Evolutionary conservation across 2,113 vertebrate species (phyloP).

Genomic region (Crotalus viridis): DNA sequence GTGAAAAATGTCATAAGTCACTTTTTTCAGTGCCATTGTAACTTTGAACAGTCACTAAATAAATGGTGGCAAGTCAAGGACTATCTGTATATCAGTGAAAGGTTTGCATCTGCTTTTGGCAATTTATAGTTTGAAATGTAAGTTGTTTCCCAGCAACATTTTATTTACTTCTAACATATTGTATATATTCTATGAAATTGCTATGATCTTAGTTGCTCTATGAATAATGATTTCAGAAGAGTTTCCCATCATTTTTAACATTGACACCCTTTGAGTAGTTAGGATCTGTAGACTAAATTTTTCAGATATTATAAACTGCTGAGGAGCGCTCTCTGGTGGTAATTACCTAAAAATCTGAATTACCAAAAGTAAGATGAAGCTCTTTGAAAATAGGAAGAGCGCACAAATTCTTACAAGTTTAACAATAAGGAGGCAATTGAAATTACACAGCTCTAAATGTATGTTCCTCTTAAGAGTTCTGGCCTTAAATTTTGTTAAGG

Average conservation of each 20-base stretch:
- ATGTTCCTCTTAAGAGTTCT: neutral
- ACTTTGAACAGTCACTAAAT: neutral
- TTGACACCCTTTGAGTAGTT: neutral
- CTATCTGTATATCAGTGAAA: neutral
- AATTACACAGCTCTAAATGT: neutral
- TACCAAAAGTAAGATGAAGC: neutral
- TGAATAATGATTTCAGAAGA: neutral
- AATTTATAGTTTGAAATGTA: neutral
- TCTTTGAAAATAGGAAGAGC: neutral
- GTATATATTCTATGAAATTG: neutral
- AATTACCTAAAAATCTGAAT: neutral
- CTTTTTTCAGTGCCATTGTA: neutral
- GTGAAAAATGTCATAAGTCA: neutral
- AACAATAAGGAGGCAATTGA: neutral
- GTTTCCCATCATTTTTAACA: neutral
- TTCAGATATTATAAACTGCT: neutral
- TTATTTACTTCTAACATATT: neutral
- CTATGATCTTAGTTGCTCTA: neutral
- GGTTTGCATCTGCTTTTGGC: neutral
- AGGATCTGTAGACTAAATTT: neutral
- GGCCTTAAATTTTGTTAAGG: neutral
- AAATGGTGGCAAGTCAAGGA: neutral
- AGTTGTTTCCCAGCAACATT: neutral
- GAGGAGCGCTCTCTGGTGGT: conserved; percentile 43
- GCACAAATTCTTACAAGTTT: neutral